A percentile compares a stretch with the other conserved stretches of the same genome.
These are phyloP conservation scores for Stenolophus ochropezus DNA, from an alignment of 2,888 invertebrate species.

Conservation along the genomic window DNA sequence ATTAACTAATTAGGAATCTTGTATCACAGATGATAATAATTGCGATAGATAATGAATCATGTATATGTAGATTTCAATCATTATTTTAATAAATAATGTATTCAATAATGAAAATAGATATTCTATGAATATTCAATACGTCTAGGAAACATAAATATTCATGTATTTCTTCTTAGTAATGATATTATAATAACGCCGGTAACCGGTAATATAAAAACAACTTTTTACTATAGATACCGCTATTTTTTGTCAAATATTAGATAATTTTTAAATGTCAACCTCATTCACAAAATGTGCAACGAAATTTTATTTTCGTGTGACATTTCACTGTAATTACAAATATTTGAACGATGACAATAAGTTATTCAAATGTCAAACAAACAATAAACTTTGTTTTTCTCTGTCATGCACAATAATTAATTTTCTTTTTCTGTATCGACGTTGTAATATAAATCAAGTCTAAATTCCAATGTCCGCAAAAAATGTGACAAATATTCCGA, in stretches of 20 bases:
- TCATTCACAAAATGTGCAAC: neutral
- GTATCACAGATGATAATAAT: too few species aligned
- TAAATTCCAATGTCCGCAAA: neutral
- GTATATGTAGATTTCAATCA: neutral
- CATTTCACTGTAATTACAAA: neutral
- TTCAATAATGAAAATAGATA: neutral
- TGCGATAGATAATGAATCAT: too few species aligned
- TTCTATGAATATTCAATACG: neutral
- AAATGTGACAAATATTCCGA: neutral
- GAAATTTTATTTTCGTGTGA: neutral
- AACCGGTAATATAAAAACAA: conserved; percentile 8
- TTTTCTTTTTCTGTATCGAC: neutral
- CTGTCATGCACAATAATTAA: neutral
- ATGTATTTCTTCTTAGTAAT: neutral
- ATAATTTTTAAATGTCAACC: conserved; percentile 1
- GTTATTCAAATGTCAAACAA: neutral
- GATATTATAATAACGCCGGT: conserved; percentile 22
- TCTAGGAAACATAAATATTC: conserved; percentile 27
- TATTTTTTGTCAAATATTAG: conserved; percentile 7
- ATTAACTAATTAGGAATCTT: too few species aligned
- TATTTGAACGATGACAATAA: neutral
- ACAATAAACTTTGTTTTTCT: neutral
- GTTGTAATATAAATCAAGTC: neutral
- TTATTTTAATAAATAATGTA: neutral
- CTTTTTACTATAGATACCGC: neutral